Base-by-base conservation (phyloP, 2,888 invertebrate species). In the Lycaena phlaeas region DNA sequence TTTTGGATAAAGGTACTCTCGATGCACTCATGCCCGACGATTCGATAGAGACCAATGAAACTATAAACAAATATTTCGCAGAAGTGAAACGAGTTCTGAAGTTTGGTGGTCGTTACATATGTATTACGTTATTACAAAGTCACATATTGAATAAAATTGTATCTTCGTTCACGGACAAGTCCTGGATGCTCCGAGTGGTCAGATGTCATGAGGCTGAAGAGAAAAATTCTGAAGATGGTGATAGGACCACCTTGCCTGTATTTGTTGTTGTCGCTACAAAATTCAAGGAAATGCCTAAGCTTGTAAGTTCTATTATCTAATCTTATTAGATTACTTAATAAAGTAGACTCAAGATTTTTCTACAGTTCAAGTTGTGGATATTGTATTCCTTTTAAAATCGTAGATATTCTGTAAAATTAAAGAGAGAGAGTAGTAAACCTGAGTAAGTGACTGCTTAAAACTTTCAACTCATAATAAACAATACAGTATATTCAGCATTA, bases 1-100 rank as follows among this genome's bases (percentile, higher is more conserved):
- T 97, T 2, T 66, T 99, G 9, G 99, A 99, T 66, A 99, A 99
- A 85, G 99, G 97, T 14, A 99, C 98, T 0, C 75, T 99, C 37
- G 99, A 99, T 78, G 98, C 98, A 0, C 72, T 99, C 6, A 93
- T 94, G 91, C 89, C 93, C 0, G 90, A 94, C 59, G 87, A 89
- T 48, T 76, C 87, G 0, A 77, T 84, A 40, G 89, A 89, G 58
- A 90, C 91, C 2, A 59, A 81, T 9, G 60, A 71, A 37, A 87
- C 72, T 44, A 89, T 94, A 40, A 82, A 88, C 38, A 88, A 88
- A 61, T 95, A 97, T 82, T 95, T 97, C 63, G 63, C 69, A 12
- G 93, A 91, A 74, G 87, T 91, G 14, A 77, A 86, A 53, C 75
- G 90, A 52, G 86, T 89, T n/a, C 68, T 90, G 48, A 88, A 90